These are phyloP conservation scores for Erethizon dorsatum DNA, from an alignment of 2,797 vertebrate genomes.

Conservation along the genomic window DNA sequence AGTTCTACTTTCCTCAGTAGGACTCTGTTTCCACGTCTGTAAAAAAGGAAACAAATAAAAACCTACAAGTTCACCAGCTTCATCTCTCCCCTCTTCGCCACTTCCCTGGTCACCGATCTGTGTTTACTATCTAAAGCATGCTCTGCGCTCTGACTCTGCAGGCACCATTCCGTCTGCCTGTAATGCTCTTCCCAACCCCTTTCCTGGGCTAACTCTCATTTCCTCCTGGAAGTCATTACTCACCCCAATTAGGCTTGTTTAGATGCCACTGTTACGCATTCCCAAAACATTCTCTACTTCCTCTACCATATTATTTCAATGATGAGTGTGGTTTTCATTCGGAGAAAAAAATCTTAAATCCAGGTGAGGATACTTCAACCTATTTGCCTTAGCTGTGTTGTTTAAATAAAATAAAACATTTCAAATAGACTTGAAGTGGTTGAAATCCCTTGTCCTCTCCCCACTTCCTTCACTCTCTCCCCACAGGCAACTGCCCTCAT, in stretches of 20 bases:
- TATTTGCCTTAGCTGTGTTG: conserved; percentile 32
- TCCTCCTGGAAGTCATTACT: background rate
- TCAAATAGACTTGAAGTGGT: conserved; percentile 1
- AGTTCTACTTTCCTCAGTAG: background rate
- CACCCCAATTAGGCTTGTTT: background rate
- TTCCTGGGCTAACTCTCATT: background rate
- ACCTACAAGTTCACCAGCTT: background rate
- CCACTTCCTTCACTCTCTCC: background rate
- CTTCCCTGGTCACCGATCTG: background rate
- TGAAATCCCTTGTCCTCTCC: background rate
- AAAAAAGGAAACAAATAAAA: background rate
- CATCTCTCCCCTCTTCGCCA: background rate
- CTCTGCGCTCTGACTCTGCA: background rate
- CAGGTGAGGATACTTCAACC: background rate
- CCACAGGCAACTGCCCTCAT: background rate
- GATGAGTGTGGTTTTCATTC: background rate
- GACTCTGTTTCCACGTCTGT: conserved; percentile 1
- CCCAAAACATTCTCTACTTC: background rate
- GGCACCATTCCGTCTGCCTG: background rate
- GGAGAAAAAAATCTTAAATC: background rate
- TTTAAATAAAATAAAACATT: conserved; percentile 60
- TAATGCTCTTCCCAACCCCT: background rate
- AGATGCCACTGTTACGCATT: background rate
- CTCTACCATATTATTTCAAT: background rate
- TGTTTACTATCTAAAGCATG: background rate